Conservation (phyloP, 2,113 vertebrate genomes). For the Cepphus grylle region DNA sequence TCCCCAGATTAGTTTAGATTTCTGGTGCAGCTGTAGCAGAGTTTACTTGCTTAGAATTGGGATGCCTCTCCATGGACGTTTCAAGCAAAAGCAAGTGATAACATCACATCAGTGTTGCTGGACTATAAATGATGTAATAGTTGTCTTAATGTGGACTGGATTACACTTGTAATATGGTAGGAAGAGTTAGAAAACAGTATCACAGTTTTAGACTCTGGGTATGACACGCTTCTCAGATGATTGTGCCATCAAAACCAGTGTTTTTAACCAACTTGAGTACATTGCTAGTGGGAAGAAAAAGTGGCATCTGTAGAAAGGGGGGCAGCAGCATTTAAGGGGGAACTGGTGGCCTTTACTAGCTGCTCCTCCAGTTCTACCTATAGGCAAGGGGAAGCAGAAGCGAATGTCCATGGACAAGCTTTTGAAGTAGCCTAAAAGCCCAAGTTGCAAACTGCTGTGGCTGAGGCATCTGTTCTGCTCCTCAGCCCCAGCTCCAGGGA, state of each 20-base stretch:
- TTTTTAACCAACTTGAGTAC: background rate
- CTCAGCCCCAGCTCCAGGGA: background rate
- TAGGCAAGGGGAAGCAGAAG: background rate
- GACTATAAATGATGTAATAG: background rate
- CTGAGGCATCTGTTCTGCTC: background rate
- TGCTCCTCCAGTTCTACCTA: background rate
- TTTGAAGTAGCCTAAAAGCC: background rate
- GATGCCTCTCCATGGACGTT: background rate
- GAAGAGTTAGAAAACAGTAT: background rate
- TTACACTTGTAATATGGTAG: background rate
- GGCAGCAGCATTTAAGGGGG: background rate
- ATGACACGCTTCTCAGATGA: background rate
- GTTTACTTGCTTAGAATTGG: background rate
- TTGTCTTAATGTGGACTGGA: background rate
- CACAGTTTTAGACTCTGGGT: background rate
- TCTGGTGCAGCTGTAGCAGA: background rate
- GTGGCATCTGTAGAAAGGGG: background rate
- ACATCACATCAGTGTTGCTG: background rate
- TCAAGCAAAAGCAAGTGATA: background rate
- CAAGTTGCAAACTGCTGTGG: fast-evolving
- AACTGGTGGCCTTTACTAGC: fast-evolving
- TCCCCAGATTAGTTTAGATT: background rate
- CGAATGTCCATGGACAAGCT: too few species aligned
- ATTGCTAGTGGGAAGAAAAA: background rate
- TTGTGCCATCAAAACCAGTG: background rate